Evolutionary conservation across 2,113 vertebrate genomes (phyloP), one percentile per base, ranked within the genome.

Genomic region (Equus quagga): DNA sequence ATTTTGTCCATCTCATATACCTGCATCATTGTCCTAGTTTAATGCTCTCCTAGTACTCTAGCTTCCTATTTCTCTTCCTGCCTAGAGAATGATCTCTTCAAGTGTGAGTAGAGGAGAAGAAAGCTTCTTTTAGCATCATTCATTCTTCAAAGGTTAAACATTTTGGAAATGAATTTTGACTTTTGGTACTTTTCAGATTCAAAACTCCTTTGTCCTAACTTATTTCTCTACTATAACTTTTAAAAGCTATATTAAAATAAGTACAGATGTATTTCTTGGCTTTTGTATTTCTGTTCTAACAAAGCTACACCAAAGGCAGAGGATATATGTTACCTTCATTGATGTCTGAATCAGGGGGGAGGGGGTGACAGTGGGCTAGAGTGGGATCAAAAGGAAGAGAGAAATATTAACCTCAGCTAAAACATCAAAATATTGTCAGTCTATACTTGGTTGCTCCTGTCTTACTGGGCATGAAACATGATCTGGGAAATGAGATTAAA

Each of bases 21-120:
- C 3, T 3, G 51, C 2, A 11, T 54, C 15, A 28, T 2, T 23
- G 2, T 58, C 72, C 2, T 54, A n/a, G 80, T 72, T 1, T 69
- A 73, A 51, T 72, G 9, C 2, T 73, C 14, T 75, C 54, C 0
- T 80, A 17, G 14, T 9, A 12, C 51, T 51, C 51, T 51, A 51
- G 11, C 51, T 54, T 54, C 12, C 51, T n/a, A 67, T 13, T 12
- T 21, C 56, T 21, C 73, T 65, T 28, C 26, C 31, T 86, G 15
- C 0, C 3, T 80, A 72, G n/a, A 19, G 15, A 58, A 86, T 65
- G 67, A 60, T 44, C 11, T n/a, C 44, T 4, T 72, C 21, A 41
- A 36, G 33, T 44, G 0, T 13, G 23, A 62, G 18, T 2, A 60
- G 0, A 1, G 19, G 0, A 44, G 5, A 49, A 6, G 21, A 76